Evolutionary conservation across 2,113 vertebrate species (phyloP).

Genomic region (Engystomops pustulosus): DNA sequence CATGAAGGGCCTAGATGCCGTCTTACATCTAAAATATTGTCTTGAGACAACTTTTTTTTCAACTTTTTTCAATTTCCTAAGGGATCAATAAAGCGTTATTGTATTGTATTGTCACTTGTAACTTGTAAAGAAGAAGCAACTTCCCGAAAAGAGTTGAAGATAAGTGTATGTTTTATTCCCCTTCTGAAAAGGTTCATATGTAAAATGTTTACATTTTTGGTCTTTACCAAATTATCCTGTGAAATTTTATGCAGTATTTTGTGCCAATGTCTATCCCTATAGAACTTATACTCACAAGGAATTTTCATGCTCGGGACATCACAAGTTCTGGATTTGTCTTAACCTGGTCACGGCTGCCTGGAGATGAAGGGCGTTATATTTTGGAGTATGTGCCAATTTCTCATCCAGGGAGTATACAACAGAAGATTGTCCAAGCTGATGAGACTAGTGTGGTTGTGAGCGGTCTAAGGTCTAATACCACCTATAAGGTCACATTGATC

Average conservation of each 20-base stretch:
- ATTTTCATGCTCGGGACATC: constrained; percentile 79
- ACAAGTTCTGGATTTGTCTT: constrained; percentile 80
- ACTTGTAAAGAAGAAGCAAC: too few relatives aligned
- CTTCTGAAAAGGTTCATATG: too few relatives aligned
- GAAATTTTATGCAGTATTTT: background rate
- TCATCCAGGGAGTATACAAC: constrained; percentile 49
- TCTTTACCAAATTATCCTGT: too few relatives aligned
- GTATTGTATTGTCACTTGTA: too few relatives aligned
- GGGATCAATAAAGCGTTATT: too few relatives aligned
- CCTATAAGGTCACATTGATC: constrained; percentile 82
- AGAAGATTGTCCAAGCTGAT: constrained; percentile 72
- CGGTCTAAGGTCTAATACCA: constrained; percentile 79
- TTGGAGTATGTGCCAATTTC: constrained; percentile 73
- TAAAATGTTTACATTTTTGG: too few relatives aligned
- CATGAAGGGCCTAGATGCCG: too few relatives aligned
- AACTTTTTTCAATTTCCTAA: too few relatives aligned
- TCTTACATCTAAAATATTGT: too few relatives aligned
- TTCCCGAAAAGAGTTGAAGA: too few relatives aligned
- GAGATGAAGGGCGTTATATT: constrained; percentile 76
- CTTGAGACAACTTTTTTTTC: too few relatives aligned
- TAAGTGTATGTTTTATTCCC: too few relatives aligned
- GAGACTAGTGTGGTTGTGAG: constrained; percentile 72
- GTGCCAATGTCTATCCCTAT: constrained; percentile 29
- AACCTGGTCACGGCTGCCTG: constrained; percentile 79
- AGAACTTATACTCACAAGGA: constrained; percentile 83